Conservation (phyloP, 2,797 vertebrate species). For the Meriones psammophilus region DNA sequence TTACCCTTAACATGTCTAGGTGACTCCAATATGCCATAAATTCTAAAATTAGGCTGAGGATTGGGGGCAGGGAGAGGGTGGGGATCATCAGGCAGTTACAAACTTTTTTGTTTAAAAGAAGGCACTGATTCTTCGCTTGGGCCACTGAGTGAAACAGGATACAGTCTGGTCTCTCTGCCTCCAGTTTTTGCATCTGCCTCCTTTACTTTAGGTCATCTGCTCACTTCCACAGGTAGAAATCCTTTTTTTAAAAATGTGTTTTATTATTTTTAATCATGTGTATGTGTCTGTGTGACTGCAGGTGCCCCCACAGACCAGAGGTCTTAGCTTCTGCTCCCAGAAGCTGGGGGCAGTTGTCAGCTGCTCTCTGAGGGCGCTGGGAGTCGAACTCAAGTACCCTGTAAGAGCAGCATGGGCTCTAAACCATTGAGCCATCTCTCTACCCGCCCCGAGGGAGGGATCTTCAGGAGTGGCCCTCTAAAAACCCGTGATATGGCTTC, state of each 20-base stretch:
- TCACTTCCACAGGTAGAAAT: neutral
- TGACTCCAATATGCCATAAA: neutral
- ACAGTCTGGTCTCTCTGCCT: neutral
- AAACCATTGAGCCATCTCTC: neutral
- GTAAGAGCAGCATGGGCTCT: neutral
- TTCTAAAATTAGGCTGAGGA: slow-evolving; percentile 28
- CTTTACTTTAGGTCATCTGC: neutral
- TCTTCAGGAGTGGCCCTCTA: neutral
- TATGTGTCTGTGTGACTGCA: neutral
- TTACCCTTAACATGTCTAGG: neutral
- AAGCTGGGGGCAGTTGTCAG: neutral
- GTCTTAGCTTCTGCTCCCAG: neutral
- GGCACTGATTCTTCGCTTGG: neutral
- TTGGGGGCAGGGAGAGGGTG: too few species aligned
- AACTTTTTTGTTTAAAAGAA: neutral
- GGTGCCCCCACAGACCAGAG: neutral
- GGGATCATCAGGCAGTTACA: neutral
- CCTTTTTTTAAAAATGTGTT: neutral
- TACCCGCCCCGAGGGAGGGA: neutral
- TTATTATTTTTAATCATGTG: neutral
- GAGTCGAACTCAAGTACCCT: neutral
- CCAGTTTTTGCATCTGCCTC: neutral
- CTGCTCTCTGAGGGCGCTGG: too few species aligned
- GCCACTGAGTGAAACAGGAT: neutral
- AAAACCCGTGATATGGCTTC: neutral